Evolutionary conservation across 2,888 invertebrate genomes (phyloP), one percentile per base, ranked within the genome.

Genomic region (Andricus quercusramuli): DNA sequence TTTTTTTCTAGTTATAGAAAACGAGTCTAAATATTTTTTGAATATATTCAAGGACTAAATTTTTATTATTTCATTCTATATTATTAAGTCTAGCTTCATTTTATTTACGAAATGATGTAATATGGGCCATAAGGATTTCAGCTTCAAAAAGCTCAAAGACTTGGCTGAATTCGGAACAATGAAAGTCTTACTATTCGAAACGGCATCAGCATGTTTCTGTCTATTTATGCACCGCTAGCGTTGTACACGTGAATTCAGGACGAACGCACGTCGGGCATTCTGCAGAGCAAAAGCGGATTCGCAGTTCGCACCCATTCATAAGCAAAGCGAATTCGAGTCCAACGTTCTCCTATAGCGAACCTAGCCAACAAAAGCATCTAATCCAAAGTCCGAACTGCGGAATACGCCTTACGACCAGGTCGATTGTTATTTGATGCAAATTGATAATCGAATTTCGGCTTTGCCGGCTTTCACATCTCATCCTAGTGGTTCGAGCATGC

Each of bases 401-500:
- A 78, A 78, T 78, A 68, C 78, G 44, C 68, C 78, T 70, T 78
- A 68, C 62, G 44, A 70, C 20, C 68, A 44, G 67, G 17, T 41
- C 62, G 59, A 51, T 59, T 78, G 68, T 78, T 78, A 68, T 78
- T 62, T 13, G 56, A 78, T 78, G 78, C 68, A 68, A 68, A 78
- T 78, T 78, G 41, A 62, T 78, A 78, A 78, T 78, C 62, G 62
- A 78, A 62, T 78, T 51, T 37, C n/a, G 29, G 70, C 29, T 51
- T 51, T 70, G 17, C 29, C 9, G 51, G 68, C 25, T 70, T 70
- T 51, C 47, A 47, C 29, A 70, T 51, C 29, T 44, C 13, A 56
- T 51, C 51, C 47, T 51, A 74, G 51, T 32, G 29, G 56, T 56
- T 74, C 74, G 20, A 74, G 56, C 56, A 29, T 70, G 29, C 44